Evolutionary conservation across 2,113 vertebrate genomes (phyloP).

Genomic region (Trinectes maculatus): DNA sequence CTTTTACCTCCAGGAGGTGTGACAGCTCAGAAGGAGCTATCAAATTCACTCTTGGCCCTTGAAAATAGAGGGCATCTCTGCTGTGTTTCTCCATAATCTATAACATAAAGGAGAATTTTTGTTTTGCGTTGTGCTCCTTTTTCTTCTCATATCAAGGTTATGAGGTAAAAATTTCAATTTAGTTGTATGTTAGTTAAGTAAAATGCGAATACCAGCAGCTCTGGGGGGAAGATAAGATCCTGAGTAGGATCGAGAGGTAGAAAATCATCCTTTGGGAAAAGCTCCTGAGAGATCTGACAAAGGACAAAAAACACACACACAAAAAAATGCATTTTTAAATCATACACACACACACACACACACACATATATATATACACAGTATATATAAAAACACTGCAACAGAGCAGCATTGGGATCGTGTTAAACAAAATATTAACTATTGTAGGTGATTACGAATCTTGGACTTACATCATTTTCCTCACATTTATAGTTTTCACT

Average conservation of each 20-base stretch:
- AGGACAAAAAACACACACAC: no score
- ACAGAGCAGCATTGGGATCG: no score
- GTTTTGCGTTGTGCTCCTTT: no score
- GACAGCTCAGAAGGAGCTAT: not conserved
- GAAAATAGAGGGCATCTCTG: not conserved
- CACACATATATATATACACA: no score
- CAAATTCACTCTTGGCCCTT: not conserved
- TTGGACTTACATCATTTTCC: constrained; percentile 3
- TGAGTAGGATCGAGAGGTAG: constrained; percentile 3
- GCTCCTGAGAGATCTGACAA: constrained; percentile 4
- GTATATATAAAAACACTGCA: no score
- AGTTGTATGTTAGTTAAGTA: not conserved
- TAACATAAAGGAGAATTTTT: not conserved
- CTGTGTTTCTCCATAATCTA: constrained; percentile 4
- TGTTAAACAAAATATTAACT: no score
- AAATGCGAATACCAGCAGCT: not conserved
- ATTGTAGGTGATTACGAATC: not conserved
- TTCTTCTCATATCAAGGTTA: not conserved
- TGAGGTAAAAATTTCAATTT: not conserved
- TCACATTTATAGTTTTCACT: not conserved
- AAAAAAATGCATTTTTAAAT: no score
- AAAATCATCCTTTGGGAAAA: not conserved
- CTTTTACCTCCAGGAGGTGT: constrained; percentile 9
- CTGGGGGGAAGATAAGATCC: constrained; percentile 7
- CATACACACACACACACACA: no score